phyloP scores from a whole-genome alignment of 2,888 invertebrate genomes.

The Melieria omissa region DNA sequence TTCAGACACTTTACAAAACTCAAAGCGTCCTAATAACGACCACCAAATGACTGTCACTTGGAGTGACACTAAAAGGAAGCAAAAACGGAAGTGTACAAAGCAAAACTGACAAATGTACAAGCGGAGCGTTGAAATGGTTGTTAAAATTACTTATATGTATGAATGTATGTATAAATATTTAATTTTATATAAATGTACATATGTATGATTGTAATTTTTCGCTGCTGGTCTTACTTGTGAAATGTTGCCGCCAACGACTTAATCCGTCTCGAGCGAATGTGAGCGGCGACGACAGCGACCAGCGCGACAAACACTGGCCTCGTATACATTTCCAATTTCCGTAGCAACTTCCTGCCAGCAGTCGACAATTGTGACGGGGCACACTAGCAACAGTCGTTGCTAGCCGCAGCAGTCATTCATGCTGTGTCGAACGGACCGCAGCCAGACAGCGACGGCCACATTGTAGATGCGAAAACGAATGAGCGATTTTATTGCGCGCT shows the following conservation, averaged over 20 bases:
- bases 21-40: no score
- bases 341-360: slow-evolving; percentile 48
- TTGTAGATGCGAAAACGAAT: slow-evolving; percentile 9
- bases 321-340: slow-evolving; percentile 58
- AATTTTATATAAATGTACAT: slow-evolving; percentile 18
- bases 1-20: no score
- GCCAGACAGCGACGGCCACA: background rate
- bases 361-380: no score
- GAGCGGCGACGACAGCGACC: no score
- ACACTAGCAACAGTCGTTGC: background rate
- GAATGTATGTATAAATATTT: slow-evolving; percentile 3
- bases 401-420: background rate
- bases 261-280: background rate
- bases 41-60: no score
- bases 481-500: slow-evolving; percentile 13
- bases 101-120: no score
- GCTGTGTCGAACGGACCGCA: background rate
- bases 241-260: slow-evolving; percentile 30
- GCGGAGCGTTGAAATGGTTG: no score
- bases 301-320: background rate
- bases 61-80: no score
- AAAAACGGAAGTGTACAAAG: no score
- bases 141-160: slow-evolving; percentile 9
- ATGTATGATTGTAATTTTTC: slow-evolving; percentile 36
- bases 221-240: slow-evolving; percentile 22